A percentile compares a stretch with the other conserved stretches of the same genome.
Evolutionary conservation across 2,113 vertebrate species (phyloP).

Genomic region (Falcunculus frontatus): DNA sequence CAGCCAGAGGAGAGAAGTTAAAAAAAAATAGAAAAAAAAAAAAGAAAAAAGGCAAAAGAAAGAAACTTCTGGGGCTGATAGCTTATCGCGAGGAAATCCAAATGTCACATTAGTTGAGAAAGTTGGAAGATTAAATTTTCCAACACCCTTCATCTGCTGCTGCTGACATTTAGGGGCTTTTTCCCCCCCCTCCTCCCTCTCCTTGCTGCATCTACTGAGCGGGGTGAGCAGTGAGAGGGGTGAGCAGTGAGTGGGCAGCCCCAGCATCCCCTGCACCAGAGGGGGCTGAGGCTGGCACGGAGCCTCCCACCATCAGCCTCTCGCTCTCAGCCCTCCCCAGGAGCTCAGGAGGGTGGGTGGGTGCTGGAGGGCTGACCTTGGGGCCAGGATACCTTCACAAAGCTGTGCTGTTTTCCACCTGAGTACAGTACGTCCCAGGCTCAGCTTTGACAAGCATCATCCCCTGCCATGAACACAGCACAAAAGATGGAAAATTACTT

Average conservation of each 20-base stretch:
- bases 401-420: neutral
- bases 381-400: neutral
- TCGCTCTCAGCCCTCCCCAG: neutral
- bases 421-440: neutral
- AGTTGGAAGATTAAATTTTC: slow-evolving; percentile 81
- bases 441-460: neutral
- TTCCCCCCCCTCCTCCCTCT: neutral
- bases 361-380: neutral
- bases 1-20: slow-evolving; percentile 71
- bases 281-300: neutral
- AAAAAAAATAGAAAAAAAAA: neutral
- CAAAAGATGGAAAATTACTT: neutral
- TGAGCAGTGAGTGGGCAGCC: neutral
- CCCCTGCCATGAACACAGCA: neutral
- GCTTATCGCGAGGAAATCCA: slow-evolving; percentile 80
- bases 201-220: neutral
- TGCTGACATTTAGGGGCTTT: slow-evolving; percentile 76
- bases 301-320: neutral
- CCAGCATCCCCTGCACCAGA: neutral
- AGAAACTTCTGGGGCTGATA: slow-evolving; percentile 73
- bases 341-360: neutral
- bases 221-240: neutral
- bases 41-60: slow-evolving; percentile 55
- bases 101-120: slow-evolving; percentile 80
- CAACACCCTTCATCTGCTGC: slow-evolving; percentile 76